These are phyloP conservation scores for Anguilla anguilla DNA, from an alignment of 2,797 vertebrate genomes.

Conservation along the genomic window DNA sequence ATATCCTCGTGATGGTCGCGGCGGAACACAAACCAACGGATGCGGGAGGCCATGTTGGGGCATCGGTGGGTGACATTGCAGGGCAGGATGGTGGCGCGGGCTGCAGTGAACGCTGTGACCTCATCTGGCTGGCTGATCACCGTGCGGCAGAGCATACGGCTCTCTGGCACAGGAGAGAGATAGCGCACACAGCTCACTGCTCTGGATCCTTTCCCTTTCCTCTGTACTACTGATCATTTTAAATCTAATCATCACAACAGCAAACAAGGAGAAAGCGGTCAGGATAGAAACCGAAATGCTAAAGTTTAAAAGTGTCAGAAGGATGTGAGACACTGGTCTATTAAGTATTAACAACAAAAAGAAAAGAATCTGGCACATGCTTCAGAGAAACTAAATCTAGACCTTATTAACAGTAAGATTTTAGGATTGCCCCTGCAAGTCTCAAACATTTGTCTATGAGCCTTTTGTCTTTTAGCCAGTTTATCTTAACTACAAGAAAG, in stretches of 20 bases:
- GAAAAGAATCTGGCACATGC: too few relatives aligned
- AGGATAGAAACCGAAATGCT: not conserved
- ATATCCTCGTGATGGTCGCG: constrained; percentile 34
- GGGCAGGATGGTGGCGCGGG: constrained; percentile 37
- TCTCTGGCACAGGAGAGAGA: constrained; percentile 44
- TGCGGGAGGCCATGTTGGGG: not conserved
- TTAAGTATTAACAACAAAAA: not conserved
- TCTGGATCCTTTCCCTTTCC: not conserved
- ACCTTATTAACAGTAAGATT: not conserved
- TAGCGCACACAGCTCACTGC: not conserved
- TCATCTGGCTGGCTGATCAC: constrained; percentile 36
- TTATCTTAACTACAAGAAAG: too few relatives aligned
- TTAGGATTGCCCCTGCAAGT: not conserved
- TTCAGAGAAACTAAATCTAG: not conserved
- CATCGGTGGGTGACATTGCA: constrained; percentile 40
- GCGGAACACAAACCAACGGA: constrained; percentile 63
- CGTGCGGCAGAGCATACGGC: constrained; percentile 29
- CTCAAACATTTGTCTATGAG: too few relatives aligned
- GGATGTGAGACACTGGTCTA: not conserved
- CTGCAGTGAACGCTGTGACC: constrained; percentile 18
- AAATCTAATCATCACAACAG: not conserved
- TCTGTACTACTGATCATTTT: not conserved
- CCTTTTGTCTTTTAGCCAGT: too few relatives aligned
- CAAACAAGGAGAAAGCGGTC: not conserved
- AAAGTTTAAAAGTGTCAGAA: not conserved